These are phyloP conservation scores for Gorsachius magnificus DNA, from an alignment of 2,797 vertebrate species.

Conservation along the genomic window DNA sequence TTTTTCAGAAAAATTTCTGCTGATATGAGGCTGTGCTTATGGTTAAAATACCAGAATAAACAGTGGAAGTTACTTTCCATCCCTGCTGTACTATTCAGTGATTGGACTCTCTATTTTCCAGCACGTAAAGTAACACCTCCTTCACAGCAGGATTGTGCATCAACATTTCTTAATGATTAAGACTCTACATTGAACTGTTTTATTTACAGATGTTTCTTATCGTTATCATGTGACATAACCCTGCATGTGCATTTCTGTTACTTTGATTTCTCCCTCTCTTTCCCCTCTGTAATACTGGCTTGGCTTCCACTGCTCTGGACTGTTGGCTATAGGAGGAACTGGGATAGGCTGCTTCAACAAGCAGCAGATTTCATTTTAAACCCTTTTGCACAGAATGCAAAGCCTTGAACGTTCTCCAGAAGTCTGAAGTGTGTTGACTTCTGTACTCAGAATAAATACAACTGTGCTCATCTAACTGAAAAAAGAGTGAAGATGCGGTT, in stretches of 20 bases:
- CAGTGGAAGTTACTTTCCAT: not conserved
- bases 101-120: not conserved
- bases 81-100: not conserved
- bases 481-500: not conserved
- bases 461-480: not conserved
- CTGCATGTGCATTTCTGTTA: not conserved
- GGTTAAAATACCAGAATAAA: not conserved
- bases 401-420: not conserved
- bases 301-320: not conserved
- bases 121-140: not conserved
- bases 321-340: not conserved
- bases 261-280: not conserved
- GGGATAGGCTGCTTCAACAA: not conserved
- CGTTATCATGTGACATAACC: not conserved
- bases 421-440: conserved; percentile 3
- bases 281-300: not conserved
- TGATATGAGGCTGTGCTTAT: not conserved
- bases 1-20: not conserved
- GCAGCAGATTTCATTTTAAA: conserved; percentile 9
- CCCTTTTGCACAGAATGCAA: not conserved
- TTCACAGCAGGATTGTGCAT: not conserved
- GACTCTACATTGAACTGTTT: not conserved
- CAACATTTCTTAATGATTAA: not conserved
- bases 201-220: not conserved
- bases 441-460: not conserved